Evolutionary conservation across 2,113 vertebrate species (phyloP).

Genomic region (Lethenteron reissneri): DNA sequence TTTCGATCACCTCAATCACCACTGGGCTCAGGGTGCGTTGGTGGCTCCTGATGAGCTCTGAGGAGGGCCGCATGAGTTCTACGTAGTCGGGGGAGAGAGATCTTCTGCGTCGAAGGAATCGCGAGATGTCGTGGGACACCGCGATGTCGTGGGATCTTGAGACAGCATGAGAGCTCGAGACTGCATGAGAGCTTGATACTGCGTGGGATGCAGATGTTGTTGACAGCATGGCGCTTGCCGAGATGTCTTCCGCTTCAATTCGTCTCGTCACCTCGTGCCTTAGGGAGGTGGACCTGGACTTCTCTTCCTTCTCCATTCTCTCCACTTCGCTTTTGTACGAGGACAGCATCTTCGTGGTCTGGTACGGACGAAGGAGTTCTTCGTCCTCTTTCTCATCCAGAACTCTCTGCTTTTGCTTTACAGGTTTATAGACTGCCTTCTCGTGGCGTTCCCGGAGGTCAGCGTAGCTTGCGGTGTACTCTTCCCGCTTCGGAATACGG

Average conservation of each 20-base stretch:
- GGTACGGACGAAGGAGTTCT: conserved; percentile 61
- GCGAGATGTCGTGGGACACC: conserved; percentile 28
- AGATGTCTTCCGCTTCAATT: no score
- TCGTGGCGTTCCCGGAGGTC: conserved; percentile 63
- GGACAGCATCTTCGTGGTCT: conserved; percentile 35
- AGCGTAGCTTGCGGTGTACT: conserved; percentile 49
- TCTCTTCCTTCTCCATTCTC: conserved; percentile 58
- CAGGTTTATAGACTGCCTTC: conserved; percentile 38
- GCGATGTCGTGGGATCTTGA: conserved; percentile 16
- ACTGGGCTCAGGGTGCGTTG: conserved; percentile 8
- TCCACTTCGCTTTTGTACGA: conserved; percentile 61
- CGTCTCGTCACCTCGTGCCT: no score
- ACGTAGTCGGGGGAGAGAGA: conserved; percentile 80
- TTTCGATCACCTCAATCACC: conserved; percentile 25
- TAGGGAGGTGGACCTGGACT: conserved; percentile 11
- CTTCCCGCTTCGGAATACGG: conserved; percentile 54
- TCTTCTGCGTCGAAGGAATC: conserved; percentile 52
- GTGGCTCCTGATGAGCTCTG: conserved; percentile 35
- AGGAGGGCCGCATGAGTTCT: conserved; percentile 66
- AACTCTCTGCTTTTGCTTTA: conserved; percentile 49
- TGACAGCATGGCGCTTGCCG: no score
- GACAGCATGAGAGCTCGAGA: conserved; percentile 23
- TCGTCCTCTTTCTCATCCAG: conserved; percentile 69
- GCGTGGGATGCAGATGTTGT: no score
- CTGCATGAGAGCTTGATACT: no score